These are phyloP conservation scores for Ethmia dodecea DNA, from an alignment of 2,888 invertebrate species.

Conservation along the genomic window DNA sequence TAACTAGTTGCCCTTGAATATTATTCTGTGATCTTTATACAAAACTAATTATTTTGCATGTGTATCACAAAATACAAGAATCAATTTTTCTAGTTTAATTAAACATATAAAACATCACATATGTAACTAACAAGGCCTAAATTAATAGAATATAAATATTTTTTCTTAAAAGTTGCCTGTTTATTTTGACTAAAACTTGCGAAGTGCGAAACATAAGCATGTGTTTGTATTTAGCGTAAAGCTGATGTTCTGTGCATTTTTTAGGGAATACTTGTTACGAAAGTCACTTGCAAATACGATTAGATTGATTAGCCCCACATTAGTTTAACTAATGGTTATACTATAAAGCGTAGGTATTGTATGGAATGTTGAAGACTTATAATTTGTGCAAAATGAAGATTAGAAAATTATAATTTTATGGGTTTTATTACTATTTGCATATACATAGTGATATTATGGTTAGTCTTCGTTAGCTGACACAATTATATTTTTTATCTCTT, in stretches of 20 bases:
- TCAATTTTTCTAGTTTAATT: no score
- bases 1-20: no score
- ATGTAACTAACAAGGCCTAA: slow-evolving; percentile 7
- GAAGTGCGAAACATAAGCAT: slow-evolving; percentile 2
- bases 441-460: slow-evolving; percentile 65
- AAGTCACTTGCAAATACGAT: slow-evolving; percentile 35
- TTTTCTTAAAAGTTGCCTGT: background rate
- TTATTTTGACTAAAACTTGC: background rate
- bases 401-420: slow-evolving; percentile 46
- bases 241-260: slow-evolving; percentile 35
- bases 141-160: no score
- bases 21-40: no score
- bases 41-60: no score
- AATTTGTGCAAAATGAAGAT: slow-evolving; percentile 51
- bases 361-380: slow-evolving; percentile 55
- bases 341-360: slow-evolving; percentile 40
- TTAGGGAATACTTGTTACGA: slow-evolving; percentile 31
- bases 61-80: no score
- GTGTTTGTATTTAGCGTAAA: background rate
- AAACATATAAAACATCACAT: slow-evolving; percentile 9
- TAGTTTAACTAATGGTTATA: slow-evolving; percentile 58
- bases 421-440: slow-evolving; percentile 48
- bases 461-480: slow-evolving; percentile 51
- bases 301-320: slow-evolving; percentile 44
- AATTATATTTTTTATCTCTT: slow-evolving; percentile 46